Evolutionary conservation across 2,113 vertebrate species (phyloP), one percentile per base, ranked within the genome.

Genomic region (Sphaerodactylus townsendi): DNA sequence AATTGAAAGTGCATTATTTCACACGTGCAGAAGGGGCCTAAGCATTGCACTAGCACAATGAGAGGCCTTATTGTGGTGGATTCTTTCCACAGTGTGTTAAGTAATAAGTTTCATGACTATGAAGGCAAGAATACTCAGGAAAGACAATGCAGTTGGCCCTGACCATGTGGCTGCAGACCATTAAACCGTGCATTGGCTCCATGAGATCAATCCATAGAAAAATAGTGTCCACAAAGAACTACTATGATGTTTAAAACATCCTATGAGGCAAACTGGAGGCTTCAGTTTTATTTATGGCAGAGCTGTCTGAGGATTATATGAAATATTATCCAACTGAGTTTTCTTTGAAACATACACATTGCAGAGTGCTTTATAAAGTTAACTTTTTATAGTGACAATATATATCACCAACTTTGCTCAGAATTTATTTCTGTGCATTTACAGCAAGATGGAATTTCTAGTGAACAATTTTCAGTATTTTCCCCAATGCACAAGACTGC

Each of bases 401-500:
- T 19, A 15, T 2, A 8, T 77, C 72, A 17, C 73, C 85, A 88
- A 10, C 33, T 79, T 0, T 72, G 69, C 39, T 48, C 41, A 69
- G 28, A 48, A 30, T 85, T 37, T 75, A n/a, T 8, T 46, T 82
- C 79, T 85, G 80, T 77, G 83, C 88, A 79, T 74, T 15, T 35
- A 39, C 56, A n/a, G 15, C 21, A 33, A 17, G 79, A 62, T 15
- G 70, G 83, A 91, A 72, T 86, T 82, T 86, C 41, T 82, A 77
- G 64, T 30, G 35, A 90, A 85, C 65, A 1, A 0, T 64, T 3
- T 74, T 46, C 50, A 30, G 0, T 0, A 87, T 75, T 46, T 14
- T 50, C 48, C 9, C 86, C 39, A 78, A 25, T 44, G 83, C 78
- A 39, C 78, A 89, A 88, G 76, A 37, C 73, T 83, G 82, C 70